Evolutionary conservation across 2,113 vertebrate species (phyloP).

Genomic region (Cygnus atratus): DNA sequence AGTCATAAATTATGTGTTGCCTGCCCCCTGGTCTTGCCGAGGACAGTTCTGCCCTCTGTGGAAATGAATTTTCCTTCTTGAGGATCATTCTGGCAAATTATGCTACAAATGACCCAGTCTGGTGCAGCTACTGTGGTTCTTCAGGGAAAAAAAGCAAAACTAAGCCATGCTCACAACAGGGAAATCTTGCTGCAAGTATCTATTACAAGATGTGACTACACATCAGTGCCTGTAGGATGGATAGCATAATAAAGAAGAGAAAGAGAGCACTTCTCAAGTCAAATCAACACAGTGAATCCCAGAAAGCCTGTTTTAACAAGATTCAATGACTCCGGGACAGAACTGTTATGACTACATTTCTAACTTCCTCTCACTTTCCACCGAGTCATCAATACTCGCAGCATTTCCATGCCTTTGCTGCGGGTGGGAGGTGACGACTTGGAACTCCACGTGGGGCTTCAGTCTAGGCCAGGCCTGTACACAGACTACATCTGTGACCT

Average conservation of each 20-base stretch:
- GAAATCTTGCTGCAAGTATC: conserved; percentile 2
- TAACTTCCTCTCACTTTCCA: background rate
- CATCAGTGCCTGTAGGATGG: background rate
- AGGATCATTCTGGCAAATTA: background rate
- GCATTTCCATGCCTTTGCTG: background rate
- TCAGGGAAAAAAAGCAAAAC: background rate
- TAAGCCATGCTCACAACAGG: background rate
- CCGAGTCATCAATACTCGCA: background rate
- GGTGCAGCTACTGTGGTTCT: background rate
- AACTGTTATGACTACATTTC: background rate
- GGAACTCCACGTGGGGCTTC: background rate
- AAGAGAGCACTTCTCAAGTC: conserved; percentile 13
- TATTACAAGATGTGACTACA: background rate
- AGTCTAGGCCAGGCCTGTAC: background rate
- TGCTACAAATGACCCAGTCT: background rate
- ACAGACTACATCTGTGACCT: background rate
- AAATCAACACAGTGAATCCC: background rate
- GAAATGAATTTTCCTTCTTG: background rate
- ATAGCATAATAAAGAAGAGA: conserved; percentile 29
- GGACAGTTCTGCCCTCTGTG: background rate
- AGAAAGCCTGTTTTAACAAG: conserved; percentile 21
- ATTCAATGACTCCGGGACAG: background rate
- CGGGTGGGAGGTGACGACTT: background rate
- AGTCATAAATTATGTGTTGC: fast-evolving
- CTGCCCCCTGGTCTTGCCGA: background rate